Evolutionary conservation across 2,113 vertebrate genomes (phyloP).

Genomic region (Hemicordylus capensis): DNA sequence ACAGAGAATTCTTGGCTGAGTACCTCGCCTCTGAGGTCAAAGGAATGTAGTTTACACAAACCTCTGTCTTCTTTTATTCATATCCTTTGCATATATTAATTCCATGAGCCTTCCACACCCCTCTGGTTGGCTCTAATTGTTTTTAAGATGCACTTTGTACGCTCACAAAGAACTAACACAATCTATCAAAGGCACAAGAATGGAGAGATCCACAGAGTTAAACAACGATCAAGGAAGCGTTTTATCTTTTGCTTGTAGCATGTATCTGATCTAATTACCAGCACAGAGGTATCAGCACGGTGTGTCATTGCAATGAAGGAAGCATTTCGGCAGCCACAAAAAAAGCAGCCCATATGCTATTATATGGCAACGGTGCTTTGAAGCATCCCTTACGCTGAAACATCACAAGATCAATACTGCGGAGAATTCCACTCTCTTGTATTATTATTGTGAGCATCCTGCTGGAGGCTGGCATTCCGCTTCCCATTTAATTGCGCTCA

Average conservation of each 20-base stretch:
- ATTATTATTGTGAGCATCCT: slow-evolving; percentile 64
- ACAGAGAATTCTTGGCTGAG: slow-evolving; percentile 49
- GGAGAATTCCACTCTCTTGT: slow-evolving; percentile 19
- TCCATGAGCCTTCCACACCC: slow-evolving; percentile 22
- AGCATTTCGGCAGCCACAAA: not conserved
- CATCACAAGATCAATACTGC: slow-evolving; percentile 54
- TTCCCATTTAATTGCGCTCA: slow-evolving; percentile 69
- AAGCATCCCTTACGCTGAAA: slow-evolving; percentile 45
- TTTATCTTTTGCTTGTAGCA: slow-evolving; percentile 40
- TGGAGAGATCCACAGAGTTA: slow-evolving; percentile 43
- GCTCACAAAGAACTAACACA: not conserved
- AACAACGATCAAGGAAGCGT: slow-evolving; percentile 35
- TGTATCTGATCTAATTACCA: slow-evolving; percentile 48
- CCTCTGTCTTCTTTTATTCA: slow-evolving; percentile 27
- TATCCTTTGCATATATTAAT: slow-evolving; percentile 53
- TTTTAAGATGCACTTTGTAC: slow-evolving; percentile 20
- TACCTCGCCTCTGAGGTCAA: slow-evolving; percentile 50
- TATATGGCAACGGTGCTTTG: slow-evolving; percentile 40
- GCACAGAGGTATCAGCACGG: slow-evolving; percentile 24
- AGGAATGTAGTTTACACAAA: slow-evolving; percentile 44
- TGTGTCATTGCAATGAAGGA: not conserved
- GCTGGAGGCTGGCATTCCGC: slow-evolving; percentile 63
- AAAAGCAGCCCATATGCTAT: slow-evolving; percentile 30
- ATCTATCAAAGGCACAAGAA: slow-evolving; percentile 38
- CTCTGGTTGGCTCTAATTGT: slow-evolving; percentile 29